Evolutionary conservation across 2,797 vertebrate genomes (phyloP).

Genomic region (Champsocephalus gunnari): DNA sequence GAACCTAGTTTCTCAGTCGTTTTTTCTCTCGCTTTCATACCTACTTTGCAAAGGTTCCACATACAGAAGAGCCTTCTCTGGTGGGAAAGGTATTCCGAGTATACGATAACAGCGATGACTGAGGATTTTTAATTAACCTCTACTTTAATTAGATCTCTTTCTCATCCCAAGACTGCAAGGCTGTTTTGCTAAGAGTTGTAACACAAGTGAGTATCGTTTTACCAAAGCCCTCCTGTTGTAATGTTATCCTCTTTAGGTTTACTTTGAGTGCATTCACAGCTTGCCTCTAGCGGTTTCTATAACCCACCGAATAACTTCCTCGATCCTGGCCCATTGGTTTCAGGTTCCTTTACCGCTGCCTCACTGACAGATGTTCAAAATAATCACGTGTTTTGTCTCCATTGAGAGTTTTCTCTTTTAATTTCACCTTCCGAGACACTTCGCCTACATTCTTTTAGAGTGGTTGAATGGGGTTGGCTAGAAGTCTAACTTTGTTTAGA

Average conservation of each 20-base stretch:
- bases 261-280: background rate
- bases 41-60: conserved; percentile 19
- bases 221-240: background rate
- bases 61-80: conserved; percentile 10
- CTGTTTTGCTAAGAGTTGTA: conserved; percentile 24
- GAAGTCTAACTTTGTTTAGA: background rate
- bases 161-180: conserved; percentile 41
- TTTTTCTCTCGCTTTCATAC: background rate
- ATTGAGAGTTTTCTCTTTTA: conserved; percentile 34
- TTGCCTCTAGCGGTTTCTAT: background rate
- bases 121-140: conserved; percentile 69
- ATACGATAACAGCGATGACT: conserved; percentile 38
- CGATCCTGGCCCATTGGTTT: background rate
- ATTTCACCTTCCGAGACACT: conserved; percentile 13
- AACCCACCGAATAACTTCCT: background rate
- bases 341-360: background rate
- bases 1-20: background rate
- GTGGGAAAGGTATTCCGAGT: conserved; percentile 29
- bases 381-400: conserved; percentile 49
- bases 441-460: conserved; percentile 52
- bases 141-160: conserved; percentile 68
- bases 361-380: conserved; percentile 33
- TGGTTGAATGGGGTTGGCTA: conserved; percentile 41
- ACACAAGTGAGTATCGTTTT: conserved; percentile 15
- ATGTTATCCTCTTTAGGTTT: background rate